These are phyloP conservation scores for Formica selysi DNA, from an alignment of 1,140 invertebrate genomes.

Conservation along the genomic window DNA sequence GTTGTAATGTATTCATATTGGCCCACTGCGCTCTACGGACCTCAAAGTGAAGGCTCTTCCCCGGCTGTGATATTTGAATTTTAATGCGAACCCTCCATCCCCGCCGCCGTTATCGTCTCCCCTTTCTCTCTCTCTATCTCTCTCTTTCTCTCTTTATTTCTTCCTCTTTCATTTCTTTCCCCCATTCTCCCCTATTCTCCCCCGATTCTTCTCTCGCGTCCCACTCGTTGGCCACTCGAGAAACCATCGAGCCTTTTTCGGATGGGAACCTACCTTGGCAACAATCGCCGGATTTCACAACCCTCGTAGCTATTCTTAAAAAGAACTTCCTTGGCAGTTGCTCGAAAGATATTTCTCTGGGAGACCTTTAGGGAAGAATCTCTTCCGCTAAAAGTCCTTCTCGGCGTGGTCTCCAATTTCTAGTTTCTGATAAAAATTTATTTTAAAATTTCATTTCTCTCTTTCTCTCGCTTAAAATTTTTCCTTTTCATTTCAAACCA, in stretches of 20 bases:
- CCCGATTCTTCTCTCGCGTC: conserved; percentile 17
- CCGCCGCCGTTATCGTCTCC: conserved; percentile 25
- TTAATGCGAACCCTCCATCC: conserved; percentile 72
- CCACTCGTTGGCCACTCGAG: conserved; percentile 47
- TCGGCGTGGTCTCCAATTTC: conserved; percentile 23
- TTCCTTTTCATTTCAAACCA: neutral
- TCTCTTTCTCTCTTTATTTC: conserved; percentile 23
- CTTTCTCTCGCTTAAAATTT: neutral
- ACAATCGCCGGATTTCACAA: conserved; percentile 71
- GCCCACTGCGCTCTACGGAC: conserved; percentile 69
- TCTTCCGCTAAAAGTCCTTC: conserved; percentile 29
- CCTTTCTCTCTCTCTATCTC: neutral
- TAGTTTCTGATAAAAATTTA: conserved; percentile 19
- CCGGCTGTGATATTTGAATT: conserved; percentile 79
- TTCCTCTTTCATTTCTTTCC: conserved; percentile 16
- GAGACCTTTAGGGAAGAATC: conserved; percentile 27
- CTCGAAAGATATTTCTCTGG: conserved; percentile 39
- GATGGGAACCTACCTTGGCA: conserved; percentile 50
- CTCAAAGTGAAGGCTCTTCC: conserved; percentile 75
- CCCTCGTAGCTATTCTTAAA: conserved; percentile 43
- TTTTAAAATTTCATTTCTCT: conserved; percentile 6
- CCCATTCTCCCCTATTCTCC: neutral
- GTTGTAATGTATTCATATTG: conserved; percentile 83
- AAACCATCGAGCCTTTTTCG: conserved; percentile 58
- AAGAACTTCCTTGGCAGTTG: conserved; percentile 34